Evolutionary conservation across 37 sponge, comb jelly and placozoan genomes (phyloP).

Genomic region (Hexactinellida sp.): DNA sequence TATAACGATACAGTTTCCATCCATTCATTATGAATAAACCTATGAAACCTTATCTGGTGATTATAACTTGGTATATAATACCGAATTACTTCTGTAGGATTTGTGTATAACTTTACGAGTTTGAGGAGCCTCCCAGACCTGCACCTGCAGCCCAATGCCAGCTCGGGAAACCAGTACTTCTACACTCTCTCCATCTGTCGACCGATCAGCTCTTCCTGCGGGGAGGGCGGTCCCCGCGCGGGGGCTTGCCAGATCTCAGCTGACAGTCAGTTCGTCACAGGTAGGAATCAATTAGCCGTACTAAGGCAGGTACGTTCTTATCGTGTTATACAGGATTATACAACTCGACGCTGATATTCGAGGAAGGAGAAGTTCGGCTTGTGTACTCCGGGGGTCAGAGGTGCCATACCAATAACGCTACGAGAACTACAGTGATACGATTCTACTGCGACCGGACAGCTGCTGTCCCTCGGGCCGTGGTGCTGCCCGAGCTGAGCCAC

Average conservation of each 20-base stretch:
- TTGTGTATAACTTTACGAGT: constrained; percentile 14
- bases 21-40: background rate
- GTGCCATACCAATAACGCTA: background rate
- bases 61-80: too few relatives aligned
- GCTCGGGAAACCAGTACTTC: background rate
- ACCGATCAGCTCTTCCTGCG: background rate
- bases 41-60: background rate
- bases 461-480: background rate
- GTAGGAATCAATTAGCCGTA: background rate
- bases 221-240: background rate
- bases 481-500: background rate
- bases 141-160: background rate
- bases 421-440: background rate
- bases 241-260: background rate
- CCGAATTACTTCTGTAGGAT: background rate
- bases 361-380: background rate
- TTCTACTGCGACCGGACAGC: background rate
- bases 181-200: constrained; percentile 2
- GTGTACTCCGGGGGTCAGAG: background rate
- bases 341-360: background rate
- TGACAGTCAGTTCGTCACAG: background rate
- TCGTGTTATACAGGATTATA: background rate
- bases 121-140: background rate
- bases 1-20: background rate
- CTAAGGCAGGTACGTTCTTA: background rate